These are phyloP conservation scores for Orchestia grillus DNA, from an alignment of 1,140 invertebrate genomes.

Conservation along the genomic window DNA sequence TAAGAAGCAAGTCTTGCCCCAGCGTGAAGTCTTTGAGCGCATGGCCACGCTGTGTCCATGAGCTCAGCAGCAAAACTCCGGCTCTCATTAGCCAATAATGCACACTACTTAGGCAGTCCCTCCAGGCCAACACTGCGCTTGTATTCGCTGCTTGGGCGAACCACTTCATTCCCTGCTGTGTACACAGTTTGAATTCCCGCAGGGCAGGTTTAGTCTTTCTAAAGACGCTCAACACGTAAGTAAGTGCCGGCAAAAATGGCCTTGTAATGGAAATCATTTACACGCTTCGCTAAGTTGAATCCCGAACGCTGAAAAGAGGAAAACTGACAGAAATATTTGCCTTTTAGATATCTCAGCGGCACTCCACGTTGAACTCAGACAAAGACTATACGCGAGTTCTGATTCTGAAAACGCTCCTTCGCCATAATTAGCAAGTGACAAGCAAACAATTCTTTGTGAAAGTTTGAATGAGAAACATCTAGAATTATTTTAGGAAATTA, in stretches of 20 bases:
- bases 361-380: background rate
- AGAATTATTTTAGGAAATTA: background rate
- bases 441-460: background rate
- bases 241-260: background rate
- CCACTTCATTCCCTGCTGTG: slow-evolving; percentile 22
- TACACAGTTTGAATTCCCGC: background rate
- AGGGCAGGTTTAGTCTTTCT: background rate
- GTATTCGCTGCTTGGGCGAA: background rate
- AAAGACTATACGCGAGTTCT: background rate
- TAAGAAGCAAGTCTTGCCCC: background rate
- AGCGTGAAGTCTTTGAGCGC: background rate
- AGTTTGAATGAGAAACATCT: background rate
- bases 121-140: background rate
- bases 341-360: background rate
- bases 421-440: background rate
- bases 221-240: background rate
- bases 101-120: slow-evolving; percentile 35
- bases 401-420: background rate
- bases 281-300: background rate
- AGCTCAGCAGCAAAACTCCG: background rate
- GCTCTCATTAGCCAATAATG: slow-evolving; percentile 47
- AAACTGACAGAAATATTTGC: background rate
- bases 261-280: background rate
- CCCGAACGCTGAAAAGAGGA: background rate
- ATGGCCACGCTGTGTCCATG: background rate